Evolutionary conservation across 2,888 invertebrate genomes (phyloP), one percentile per base, ranked within the genome.

Genomic region (Polydrusus tereticollis): DNA sequence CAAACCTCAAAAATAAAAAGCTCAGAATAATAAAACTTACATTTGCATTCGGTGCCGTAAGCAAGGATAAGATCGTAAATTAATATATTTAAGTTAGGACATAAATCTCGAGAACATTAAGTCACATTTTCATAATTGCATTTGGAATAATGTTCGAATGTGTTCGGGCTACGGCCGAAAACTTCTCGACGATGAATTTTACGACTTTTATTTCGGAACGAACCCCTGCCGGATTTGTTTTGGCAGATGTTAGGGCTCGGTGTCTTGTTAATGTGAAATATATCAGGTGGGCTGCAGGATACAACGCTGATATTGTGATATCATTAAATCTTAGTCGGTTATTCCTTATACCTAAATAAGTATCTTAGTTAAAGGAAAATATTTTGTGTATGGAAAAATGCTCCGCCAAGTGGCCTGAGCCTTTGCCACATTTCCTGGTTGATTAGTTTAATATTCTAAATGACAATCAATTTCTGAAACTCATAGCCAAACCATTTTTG

Each of bases 81-180:
- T 85, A 85, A 85, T 85, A 84, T 83, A 85, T 84, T 84, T 84
- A 85, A 85, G 82, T 83, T 80, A 80, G 80, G 79, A 79, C 83
- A 83, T 85, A 85, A 85, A 85, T 85, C 85, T 84, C 82, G 77
- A 64, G 80, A 83, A 84, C 84, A 85, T 85, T 85, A 85, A 85
- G 85, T 84, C 85, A 84, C 83, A 84, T 85, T 85, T 85, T 84
- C 85, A 83, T 84, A 85, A 84, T 85, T 85, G 83, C 85, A 84
- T 84, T 85, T 84, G 83, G 82, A 75, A 75, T 76, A 75, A 76
- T 70, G 71, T 70, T 36, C 63, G 66, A 60, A 67, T 64, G 71
- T 60, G 45, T 20, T 58, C 29, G 45, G 59, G 29, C 55, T 62
- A 20, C 68, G 66, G 50, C 50, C 47, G 21, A 62, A n/a, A 67